Evolutionary conservation across 1,140 invertebrate genomes (phyloP).

Genomic region (Brachionus rubens): DNA sequence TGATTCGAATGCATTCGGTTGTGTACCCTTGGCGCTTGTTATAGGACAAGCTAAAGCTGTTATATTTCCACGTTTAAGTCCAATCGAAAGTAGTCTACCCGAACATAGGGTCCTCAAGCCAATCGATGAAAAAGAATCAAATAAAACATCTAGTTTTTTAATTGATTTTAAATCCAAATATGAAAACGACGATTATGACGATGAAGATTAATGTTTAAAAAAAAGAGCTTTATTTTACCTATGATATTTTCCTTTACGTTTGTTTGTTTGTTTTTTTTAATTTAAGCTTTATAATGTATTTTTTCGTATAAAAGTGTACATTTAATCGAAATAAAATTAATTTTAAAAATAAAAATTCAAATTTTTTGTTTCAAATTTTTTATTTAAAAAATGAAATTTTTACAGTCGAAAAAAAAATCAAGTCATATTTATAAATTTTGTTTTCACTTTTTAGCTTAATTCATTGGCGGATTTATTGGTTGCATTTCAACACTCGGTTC

Average conservation of each 20-base stretch:
- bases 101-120: slow-evolving; percentile 1
- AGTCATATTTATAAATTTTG: not conserved
- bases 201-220: not conserved
- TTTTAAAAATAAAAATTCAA: too few relatives aligned
- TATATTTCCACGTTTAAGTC: not conserved
- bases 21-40: slow-evolving; percentile 10
- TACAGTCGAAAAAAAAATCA: not conserved
- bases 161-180: not conserved
- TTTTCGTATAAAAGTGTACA: too few relatives aligned
- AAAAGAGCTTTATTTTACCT: too few relatives aligned
- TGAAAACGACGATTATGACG: not conserved
- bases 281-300: too few relatives aligned
- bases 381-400: not conserved
- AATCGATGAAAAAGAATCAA: not conserved
- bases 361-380: too few relatives aligned
- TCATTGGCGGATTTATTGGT: not conserved
- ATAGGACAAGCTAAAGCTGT: slow-evolving; percentile 24
- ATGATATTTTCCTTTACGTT: too few relatives aligned
- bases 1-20: slow-evolving; percentile 34
- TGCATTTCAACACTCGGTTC: not conserved
- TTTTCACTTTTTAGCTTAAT: not conserved
- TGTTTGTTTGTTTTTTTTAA: too few relatives aligned
- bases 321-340: too few relatives aligned
- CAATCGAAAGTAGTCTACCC: slow-evolving; percentile 13
- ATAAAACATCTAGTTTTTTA: not conserved